Base-by-base conservation (phyloP, 2,113 vertebrate species). In the Mola mola region DNA sequence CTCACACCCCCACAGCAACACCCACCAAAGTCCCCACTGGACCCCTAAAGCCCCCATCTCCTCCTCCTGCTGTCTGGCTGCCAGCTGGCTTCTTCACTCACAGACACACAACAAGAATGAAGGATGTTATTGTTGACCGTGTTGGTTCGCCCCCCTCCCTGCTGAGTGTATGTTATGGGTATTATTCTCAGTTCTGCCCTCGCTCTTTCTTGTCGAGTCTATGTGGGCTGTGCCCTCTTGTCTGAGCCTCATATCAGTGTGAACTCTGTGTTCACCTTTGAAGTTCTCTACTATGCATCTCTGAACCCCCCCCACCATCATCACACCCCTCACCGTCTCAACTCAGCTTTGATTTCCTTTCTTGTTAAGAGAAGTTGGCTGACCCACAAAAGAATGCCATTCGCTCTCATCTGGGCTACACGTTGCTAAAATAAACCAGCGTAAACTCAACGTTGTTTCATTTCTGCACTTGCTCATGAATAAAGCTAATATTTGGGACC, bases 211-310 rank as follows among this genome's bases (percentile, higher is more conserved):
- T 68, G 57, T 51, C 17, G 42, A 19, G 55, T 71, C 64, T 37
- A 72, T 85, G 66, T 50, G 69, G 81, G 79, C 72, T 61, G 69
- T 53, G 65, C 59, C 56, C 59, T 72, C 74, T 64, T 64, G 73
- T 82, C 68, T 82, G 69, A 62, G 73, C 78, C 68, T 82, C 66
- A 38, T 75, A 80, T 82, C 79, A 84, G 69, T 87, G 72, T 85
- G 81, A 87, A 84, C 83, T 80, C 75, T 59, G 64, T 43, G 56
- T 43, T 79, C 80, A 82, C 74, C 77, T 88, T 86, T 88, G 84
- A 88, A 88, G 84, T 83, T 49, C 65, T 75, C 75, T 8, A 40
- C 63, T 44, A 26, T 66, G 63, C 71, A 60, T 68, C 76, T 78
- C 77, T 71, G 29, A 62, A 40, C 50, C 58, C 66, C 59, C 40